phyloP scores from a whole-genome alignment of 2,888 invertebrate species.

The Athalia cordata region DNA sequence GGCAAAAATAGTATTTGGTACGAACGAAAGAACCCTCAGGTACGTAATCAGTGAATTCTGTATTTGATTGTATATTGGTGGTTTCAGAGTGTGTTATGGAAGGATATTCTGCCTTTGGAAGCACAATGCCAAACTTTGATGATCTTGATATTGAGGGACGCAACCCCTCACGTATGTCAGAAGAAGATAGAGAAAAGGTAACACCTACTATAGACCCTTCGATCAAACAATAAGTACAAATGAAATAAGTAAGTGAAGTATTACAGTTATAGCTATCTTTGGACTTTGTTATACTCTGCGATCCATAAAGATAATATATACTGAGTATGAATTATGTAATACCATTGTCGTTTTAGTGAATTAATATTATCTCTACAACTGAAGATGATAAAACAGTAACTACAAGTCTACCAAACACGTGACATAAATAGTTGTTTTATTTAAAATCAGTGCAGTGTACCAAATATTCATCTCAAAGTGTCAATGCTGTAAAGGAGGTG shows the following conservation, averaged over 20 bases:
- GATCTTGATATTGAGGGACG: conserved; percentile 73
- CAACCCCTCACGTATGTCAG: conserved; percentile 69
- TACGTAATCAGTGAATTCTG: conserved; percentile 26
- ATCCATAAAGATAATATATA: conserved; percentile 5
- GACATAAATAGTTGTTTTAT: conserved; percentile 25
- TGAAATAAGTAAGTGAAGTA: conserved; percentile 22
- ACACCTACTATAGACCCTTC: conserved; percentile 49
- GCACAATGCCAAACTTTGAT: conserved; percentile 71
- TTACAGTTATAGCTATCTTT: not conserved
- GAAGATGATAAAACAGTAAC: conserved; percentile 20
- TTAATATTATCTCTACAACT: conserved; percentile 22
- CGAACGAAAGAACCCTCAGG: conserved; percentile 42
- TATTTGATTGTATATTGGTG: conserved; percentile 43
- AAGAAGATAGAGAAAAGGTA: conserved; percentile 72
- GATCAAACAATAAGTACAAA: conserved; percentile 7
- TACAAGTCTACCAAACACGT: not conserved
- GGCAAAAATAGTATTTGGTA: conserved; percentile 43
- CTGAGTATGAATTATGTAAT: conserved; percentile 17
- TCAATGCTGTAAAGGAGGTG: conserved; percentile 16
- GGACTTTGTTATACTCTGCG: conserved; percentile 3
- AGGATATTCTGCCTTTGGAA: conserved; percentile 48
- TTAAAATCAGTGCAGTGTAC: conserved; percentile 31
- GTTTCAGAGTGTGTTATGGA: conserved; percentile 58
- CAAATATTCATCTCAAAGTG: conserved; percentile 21
- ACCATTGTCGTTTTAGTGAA: conserved; percentile 31